Conservation (phyloP, 2,888 invertebrate species). For the Dolichopus griseipennis region DNA sequence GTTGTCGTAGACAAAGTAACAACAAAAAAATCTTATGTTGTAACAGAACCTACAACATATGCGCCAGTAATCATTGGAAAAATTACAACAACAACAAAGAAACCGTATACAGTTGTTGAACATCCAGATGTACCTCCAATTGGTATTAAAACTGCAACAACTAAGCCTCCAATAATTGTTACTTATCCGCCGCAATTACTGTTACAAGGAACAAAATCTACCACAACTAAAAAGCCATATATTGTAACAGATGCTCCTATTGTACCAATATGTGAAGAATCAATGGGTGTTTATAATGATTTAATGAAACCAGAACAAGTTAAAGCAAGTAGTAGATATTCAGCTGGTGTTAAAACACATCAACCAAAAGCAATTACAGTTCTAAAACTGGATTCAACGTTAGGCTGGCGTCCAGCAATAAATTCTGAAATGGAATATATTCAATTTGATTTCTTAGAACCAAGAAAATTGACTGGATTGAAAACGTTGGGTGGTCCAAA, state of each 20-base stretch:
- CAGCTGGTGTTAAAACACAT: constrained; percentile 29
- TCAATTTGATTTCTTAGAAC: constrained; percentile 64
- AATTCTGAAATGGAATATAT: constrained; percentile 56
- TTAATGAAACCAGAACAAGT: constrained; percentile 56
- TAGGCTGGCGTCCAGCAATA: constrained; percentile 59
- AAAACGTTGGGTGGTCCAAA: constrained; percentile 60
- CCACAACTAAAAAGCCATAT: constrained; percentile 14
- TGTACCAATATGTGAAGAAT: constrained; percentile 53
- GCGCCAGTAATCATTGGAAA: neutral
- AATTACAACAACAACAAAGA: constrained; percentile 13
- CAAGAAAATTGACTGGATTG: constrained; percentile 68
- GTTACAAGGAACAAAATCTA: constrained; percentile 9
- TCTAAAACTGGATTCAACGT: constrained; percentile 37
- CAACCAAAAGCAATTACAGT: constrained; percentile 31
- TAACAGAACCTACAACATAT: constrained; percentile 12
- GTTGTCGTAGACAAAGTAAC: neutral
- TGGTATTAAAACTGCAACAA: neutral
- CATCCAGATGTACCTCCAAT: neutral
- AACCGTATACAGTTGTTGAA: constrained; percentile 11
- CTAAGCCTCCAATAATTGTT: neutral
- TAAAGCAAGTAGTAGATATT: constrained; percentile 36
- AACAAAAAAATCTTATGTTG: constrained; percentile 15
- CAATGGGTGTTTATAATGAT: constrained; percentile 61
- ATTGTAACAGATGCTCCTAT: constrained; percentile 18
- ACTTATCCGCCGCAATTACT: neutral